Conservation (phyloP, 2,113 vertebrate species). For the Lagopus leucura region DNA sequence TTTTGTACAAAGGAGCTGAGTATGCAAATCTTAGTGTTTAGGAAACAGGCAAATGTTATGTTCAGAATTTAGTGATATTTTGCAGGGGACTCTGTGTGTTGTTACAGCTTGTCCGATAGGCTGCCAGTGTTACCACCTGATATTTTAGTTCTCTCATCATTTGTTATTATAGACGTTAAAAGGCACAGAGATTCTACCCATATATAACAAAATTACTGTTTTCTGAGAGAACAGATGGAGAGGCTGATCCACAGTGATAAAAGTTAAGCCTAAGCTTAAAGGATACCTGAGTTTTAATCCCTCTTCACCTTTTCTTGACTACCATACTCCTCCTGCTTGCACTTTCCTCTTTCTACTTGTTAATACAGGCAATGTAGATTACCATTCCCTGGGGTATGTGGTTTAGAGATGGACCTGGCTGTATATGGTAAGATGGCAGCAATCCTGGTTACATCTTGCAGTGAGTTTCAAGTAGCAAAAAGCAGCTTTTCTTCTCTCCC, state of each 20-base stretch:
- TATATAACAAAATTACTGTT: neutral
- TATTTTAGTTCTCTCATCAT: neutral
- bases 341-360: neutral
- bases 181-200: neutral
- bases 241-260: neutral
- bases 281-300: neutral
- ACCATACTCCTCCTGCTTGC: neutral
- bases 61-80: neutral
- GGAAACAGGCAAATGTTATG: accelerated
- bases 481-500: neutral
- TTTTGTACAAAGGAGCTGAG: neutral
- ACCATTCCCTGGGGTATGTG: neutral
- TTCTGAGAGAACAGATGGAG: neutral
- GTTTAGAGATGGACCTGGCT: neutral
- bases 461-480: neutral
- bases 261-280: neutral
- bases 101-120: neutral
- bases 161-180: neutral
- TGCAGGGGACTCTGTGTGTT: neutral
- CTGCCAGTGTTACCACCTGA: accelerated
- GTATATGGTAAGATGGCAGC: neutral
- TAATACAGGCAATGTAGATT: neutral
- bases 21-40: neutral
- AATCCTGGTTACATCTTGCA: neutral
- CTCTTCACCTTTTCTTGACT: neutral